These are phyloP conservation scores for Ganaspis brasiliensis DNA, from an alignment of 2,888 invertebrate genomes.

Conservation along the genomic window DNA sequence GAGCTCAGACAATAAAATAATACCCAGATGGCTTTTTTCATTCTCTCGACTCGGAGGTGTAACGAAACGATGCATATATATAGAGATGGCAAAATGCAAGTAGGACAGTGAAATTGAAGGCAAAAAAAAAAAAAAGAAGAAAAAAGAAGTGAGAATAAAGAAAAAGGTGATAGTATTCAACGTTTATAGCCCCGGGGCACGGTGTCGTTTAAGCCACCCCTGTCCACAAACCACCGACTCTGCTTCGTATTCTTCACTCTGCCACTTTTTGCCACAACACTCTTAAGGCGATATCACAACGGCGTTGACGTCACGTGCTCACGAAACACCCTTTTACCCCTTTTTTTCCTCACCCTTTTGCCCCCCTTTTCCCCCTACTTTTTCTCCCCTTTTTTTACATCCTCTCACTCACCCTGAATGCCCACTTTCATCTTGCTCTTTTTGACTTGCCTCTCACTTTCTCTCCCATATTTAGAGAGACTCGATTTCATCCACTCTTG, in stretches of 20 bases:
- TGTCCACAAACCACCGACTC: conserved; percentile 14
- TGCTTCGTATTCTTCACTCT: conserved; percentile 46
- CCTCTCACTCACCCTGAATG: neutral
- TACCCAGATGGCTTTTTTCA: conserved; percentile 12
- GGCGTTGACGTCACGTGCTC: conserved; percentile 49
- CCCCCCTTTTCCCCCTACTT: too few relatives aligned
- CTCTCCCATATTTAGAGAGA: neutral
- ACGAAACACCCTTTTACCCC: conserved; percentile 3
- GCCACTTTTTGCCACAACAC: conserved; percentile 53
- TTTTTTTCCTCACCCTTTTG: neutral
- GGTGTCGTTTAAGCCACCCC: conserved; percentile 7
- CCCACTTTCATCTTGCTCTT: neutral
- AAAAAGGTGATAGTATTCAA: conserved; percentile 29
- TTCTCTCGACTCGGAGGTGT: conserved; percentile 6
- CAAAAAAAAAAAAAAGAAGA: neutral
- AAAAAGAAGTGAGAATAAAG: neutral
- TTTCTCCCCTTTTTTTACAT: neutral
- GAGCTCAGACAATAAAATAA: conserved; percentile 18
- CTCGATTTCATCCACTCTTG: too few relatives aligned
- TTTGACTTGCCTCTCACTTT: neutral
- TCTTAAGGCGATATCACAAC: conserved; percentile 52
- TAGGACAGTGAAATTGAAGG: conserved; percentile 10
- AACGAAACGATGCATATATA: neutral
- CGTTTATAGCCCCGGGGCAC: conserved; percentile 9
- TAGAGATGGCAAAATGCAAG: conserved; percentile 1